Evolutionary conservation across 37 sponge, comb jelly and placozoan species (phyloP).

Genomic region (Mnemiopsis leidyi): DNA sequence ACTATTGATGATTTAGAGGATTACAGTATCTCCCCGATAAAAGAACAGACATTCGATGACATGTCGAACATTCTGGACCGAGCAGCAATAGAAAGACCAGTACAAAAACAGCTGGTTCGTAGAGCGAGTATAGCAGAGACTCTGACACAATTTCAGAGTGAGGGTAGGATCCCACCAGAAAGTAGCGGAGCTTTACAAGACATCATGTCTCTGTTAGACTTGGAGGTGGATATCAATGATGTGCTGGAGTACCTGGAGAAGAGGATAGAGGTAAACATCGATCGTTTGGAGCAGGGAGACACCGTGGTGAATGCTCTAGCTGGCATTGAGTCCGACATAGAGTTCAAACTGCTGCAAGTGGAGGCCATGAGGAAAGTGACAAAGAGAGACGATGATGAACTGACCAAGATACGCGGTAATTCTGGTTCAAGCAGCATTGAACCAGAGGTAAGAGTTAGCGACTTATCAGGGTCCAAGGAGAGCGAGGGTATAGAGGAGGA

Average conservation of each 20-base stretch:
- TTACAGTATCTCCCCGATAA: neutral
- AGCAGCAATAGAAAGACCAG: neutral
- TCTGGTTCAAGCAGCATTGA: neutral
- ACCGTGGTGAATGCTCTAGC: conserved; percentile 46
- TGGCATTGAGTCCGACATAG: conserved; percentile 14
- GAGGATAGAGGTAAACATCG: conserved; percentile 27
- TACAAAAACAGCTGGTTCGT: neutral
- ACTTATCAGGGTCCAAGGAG: neutral
- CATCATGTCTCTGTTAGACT: neutral
- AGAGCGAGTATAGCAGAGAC: conserved; percentile 4
- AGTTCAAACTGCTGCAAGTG: conserved; percentile 34
- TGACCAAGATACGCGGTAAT: neutral
- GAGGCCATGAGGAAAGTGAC: conserved; percentile 5
- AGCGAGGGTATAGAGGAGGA: neutral
- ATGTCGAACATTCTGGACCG: no score
- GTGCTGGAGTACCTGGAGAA: conserved; percentile 33
- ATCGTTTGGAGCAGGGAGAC: conserved; percentile 40
- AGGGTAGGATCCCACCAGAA: conserved; percentile 9
- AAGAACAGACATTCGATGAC: neutral
- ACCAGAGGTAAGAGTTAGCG: neutral
- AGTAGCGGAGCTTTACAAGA: neutral
- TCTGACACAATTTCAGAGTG: neutral
- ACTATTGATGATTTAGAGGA: neutral
- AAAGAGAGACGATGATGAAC: neutral
- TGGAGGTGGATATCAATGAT: conserved; percentile 30